Evolutionary conservation across 2,888 invertebrate genomes (phyloP).

Genomic region (Apoderus coryli): DNA sequence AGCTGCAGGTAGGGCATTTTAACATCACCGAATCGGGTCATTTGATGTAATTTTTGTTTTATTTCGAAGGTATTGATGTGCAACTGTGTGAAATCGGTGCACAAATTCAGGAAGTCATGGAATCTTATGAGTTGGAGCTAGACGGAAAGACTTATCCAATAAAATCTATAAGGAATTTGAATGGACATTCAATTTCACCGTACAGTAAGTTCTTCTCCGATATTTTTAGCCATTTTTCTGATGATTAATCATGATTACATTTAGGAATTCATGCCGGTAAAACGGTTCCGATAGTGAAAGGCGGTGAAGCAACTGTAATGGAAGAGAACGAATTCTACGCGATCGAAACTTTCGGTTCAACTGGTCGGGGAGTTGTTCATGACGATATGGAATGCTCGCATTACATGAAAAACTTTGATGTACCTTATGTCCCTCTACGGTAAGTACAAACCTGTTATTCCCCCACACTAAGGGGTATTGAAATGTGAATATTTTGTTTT

Average conservation of each 20-base stretch:
- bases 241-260: slow-evolving; percentile 10
- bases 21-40: too few species aligned
- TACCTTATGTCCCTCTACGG: slow-evolving; percentile 80
- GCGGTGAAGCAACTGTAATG: slow-evolving; percentile 95
- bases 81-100: slow-evolving; percentile 93
- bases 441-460: slow-evolving; percentile 25
- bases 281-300: slow-evolving; percentile 98
- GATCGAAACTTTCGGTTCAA: slow-evolving; percentile 98
- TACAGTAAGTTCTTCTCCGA: slow-evolving; percentile 78
- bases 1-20: slow-evolving; percentile 34
- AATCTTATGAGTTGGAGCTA: slow-evolving; percentile 94
- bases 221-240: slow-evolving; percentile 6
- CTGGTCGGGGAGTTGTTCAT: slow-evolving; percentile 86
- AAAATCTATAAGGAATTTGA: slow-evolving; percentile 94
- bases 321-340: slow-evolving; percentile 99
- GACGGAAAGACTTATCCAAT: slow-evolving; percentile 94
- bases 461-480: slow-evolving; percentile 4
- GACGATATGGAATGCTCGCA: slow-evolving; percentile 99
- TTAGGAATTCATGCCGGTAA: slow-evolving; percentile 87
- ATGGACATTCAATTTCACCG: slow-evolving; percentile 99
- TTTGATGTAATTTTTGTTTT: neutral
- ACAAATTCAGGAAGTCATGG: slow-evolving; percentile 98
- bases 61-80: slow-evolving; percentile 70
- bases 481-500: slow-evolving; percentile 14
- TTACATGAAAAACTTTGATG: slow-evolving; percentile 98